Evolutionary conservation across 2,797 vertebrate species (phyloP).

Genomic region (Parauchenoglanis ngamensis): DNA sequence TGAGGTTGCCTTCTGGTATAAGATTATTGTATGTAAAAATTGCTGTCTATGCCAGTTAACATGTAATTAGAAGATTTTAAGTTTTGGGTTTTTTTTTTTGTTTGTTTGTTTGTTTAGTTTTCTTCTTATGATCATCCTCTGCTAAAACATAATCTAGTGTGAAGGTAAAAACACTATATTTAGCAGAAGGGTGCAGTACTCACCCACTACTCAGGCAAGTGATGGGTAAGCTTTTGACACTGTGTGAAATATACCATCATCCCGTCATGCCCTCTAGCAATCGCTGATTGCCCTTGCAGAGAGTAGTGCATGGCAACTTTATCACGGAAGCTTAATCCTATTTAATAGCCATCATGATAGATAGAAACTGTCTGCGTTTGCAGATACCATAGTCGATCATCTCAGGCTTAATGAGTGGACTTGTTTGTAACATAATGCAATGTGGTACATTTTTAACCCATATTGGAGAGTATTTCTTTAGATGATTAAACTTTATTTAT

Average conservation of each 20-base stretch:
- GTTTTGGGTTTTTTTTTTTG: no score
- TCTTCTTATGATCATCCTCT: neutral
- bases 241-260: constrained; percentile 21
- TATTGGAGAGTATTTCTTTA: neutral
- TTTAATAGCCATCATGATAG: constrained; percentile 23
- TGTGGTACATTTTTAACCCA: neutral
- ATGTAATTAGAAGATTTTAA: neutral
- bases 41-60: no score
- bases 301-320: constrained; percentile 18
- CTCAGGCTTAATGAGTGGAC: constrained; percentile 12
- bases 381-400: neutral
- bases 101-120: neutral
- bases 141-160: neutral
- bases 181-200: neutral
- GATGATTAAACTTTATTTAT: constrained; percentile 1
- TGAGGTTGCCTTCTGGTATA: neutral
- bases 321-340: constrained; percentile 28
- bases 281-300: constrained; percentile 20
- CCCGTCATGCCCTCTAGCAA: constrained; percentile 11
- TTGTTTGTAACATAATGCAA: neutral
- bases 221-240: neutral
- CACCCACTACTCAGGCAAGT: constrained; percentile 11
- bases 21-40: neutral
- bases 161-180: neutral
- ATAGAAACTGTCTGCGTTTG: constrained; percentile 12